A percentile compares a stretch with the other conserved stretches of the same genome.
These are phyloP conservation scores for Ascaphus truei DNA, from an alignment of 2,113 vertebrate species.

Conservation along the genomic window DNA sequence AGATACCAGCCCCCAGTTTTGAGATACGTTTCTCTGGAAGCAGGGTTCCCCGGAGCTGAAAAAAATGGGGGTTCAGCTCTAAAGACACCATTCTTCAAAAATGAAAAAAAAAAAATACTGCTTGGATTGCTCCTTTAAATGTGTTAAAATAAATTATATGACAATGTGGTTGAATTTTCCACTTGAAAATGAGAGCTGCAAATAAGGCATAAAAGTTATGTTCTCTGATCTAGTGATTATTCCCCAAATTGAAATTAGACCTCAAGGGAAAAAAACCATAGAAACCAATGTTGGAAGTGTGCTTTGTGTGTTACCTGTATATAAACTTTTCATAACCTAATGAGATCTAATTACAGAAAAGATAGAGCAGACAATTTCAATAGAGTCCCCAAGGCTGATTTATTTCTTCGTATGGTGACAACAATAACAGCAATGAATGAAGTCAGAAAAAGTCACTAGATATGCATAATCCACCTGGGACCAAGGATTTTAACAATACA, in stretches of 20 bases:
- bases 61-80: no score
- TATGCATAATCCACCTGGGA: background rate
- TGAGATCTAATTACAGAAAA: conserved; percentile 7
- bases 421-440: conserved; percentile 23
- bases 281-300: background rate
- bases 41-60: no score
- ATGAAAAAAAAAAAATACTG: no score
- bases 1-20: no score
- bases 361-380: background rate
- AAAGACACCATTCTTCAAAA: no score
- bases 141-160: no score
- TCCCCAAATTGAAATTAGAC: background rate
- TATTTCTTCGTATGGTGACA: conserved; percentile 17
- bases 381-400: background rate
- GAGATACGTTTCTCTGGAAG: no score
- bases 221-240: background rate
- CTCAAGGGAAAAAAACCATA: background rate
- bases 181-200: background rate
- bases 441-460: conserved; percentile 3
- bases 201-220: background rate
- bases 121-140: no score
- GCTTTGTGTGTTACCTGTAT: background rate
- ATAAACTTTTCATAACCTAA: background rate
- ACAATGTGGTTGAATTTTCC: background rate
- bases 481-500: background rate